Conservation (phyloP, 2,888 invertebrate genomes). For the Iselma pallidipennis region DNA sequence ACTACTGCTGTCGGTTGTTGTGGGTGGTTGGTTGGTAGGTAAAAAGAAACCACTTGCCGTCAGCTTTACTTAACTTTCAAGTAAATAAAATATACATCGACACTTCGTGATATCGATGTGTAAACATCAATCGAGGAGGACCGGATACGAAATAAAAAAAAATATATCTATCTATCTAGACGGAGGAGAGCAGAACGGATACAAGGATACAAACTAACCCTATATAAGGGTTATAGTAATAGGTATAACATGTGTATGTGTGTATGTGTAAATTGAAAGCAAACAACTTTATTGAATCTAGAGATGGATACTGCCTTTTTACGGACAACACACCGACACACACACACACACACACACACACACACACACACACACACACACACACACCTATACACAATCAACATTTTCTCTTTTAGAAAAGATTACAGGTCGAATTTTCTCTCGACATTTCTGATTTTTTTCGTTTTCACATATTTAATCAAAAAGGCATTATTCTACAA, state of each 20-base stretch:
- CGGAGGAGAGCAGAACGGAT: too few species aligned
- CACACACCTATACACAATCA: too few species aligned
- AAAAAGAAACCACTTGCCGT: neutral
- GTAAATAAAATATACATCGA: neutral
- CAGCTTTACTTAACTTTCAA: neutral
- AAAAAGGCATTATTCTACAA: too few species aligned
- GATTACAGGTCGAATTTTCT: too few species aligned
- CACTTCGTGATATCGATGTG: neutral
- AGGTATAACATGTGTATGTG: too few species aligned
- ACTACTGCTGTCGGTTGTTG: neutral
- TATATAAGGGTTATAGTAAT: neutral
- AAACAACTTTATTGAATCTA: constrained; percentile 20
- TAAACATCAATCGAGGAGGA: neutral
- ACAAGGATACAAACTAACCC: neutral
- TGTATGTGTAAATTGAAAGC: constrained; percentile 21
- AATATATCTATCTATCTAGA: too few species aligned
- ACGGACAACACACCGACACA: too few species aligned
- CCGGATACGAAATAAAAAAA: neutral
- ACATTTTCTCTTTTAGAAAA: too few species aligned
- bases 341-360: too few species aligned
- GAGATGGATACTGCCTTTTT: constrained; percentile 12
- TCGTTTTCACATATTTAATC: too few species aligned
- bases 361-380: too few species aligned
- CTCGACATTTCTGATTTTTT: too few species aligned
- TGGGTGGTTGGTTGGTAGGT: neutral